Evolutionary conservation across 2,113 vertebrate genomes (phyloP).

Genomic region (Limanda limanda): DNA sequence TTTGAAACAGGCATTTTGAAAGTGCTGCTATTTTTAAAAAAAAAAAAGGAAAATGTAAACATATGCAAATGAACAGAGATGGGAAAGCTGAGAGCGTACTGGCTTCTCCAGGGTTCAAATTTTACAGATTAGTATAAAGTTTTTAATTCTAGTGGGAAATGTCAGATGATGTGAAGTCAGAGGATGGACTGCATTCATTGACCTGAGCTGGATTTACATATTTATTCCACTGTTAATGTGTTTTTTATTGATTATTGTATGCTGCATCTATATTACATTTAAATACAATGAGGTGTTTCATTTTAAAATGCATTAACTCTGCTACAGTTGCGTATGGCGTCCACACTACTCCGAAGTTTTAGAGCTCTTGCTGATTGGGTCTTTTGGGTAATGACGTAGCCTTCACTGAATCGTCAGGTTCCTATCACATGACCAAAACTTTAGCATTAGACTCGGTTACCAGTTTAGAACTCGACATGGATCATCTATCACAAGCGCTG

Average conservation of each 20-base stretch:
- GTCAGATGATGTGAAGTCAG: not conserved
- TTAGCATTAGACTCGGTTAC: not conserved
- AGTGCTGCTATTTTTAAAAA: constrained; percentile 31
- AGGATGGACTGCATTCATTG: not conserved
- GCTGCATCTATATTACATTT: no score
- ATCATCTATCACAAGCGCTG: not conserved
- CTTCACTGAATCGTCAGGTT: no score
- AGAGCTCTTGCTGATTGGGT: no score
- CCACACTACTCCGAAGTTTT: no score
- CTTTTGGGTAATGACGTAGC: no score
- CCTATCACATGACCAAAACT: not conserved
- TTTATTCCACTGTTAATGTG: not conserved
- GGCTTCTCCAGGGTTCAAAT: constrained; percentile 11
- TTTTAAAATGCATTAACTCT: no score
- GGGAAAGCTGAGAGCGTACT: constrained; percentile 22
- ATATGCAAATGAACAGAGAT: constrained; percentile 57
- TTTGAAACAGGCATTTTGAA: constrained; percentile 60
- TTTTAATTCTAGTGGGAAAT: not conserved
- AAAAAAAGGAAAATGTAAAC: constrained; percentile 43
- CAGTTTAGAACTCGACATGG: not conserved
- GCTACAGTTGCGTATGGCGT: no score
- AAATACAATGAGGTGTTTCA: no score
- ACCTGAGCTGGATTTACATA: not conserved
- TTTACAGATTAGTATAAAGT: not conserved
- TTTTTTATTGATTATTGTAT: not conserved